These are phyloP conservation scores for Pocillopora grandis DNA, from an alignment of 92 coral and sea anemone species.

Conservation along the genomic window DNA sequence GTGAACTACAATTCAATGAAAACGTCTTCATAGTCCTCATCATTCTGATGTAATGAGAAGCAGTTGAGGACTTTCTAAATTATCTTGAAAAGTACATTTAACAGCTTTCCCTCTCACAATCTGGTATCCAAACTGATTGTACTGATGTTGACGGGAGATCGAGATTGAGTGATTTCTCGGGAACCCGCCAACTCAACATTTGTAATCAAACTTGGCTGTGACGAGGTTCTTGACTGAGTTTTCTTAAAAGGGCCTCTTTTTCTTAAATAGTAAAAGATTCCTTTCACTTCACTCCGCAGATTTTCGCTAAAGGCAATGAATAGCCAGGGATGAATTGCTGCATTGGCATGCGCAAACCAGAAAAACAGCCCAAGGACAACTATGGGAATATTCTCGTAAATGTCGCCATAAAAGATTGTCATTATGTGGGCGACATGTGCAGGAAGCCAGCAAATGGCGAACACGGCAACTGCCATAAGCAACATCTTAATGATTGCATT, in stretches of 20 bases:
- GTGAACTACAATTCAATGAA: too few species aligned
- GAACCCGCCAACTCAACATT: constrained; percentile 15
- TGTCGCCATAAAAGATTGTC: constrained; percentile 1
- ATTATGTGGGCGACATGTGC: constrained; percentile 51
- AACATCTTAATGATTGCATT: constrained; percentile 55
- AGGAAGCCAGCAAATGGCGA: constrained; percentile 72
- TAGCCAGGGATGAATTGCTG: constrained; percentile 38
- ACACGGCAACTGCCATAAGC: constrained; percentile 56
- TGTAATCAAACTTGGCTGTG: constrained; percentile 24
- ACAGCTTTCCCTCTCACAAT: neutral
- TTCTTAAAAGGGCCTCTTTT: neutral
- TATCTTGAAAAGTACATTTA: neutral
- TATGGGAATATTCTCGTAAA: neutral
- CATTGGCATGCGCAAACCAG: constrained; percentile 38
- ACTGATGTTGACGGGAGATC: constrained; percentile 14
- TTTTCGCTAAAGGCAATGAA: constrained; percentile 36
- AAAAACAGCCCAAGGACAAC: neutral
- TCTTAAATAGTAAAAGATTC: constrained; percentile 5
- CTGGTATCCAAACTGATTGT: constrained; percentile 18
- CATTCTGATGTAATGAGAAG: too few species aligned
- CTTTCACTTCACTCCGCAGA: constrained; percentile 16
- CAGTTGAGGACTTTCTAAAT: neutral
- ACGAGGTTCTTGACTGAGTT: constrained; percentile 10
- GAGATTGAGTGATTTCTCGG: constrained; percentile 29
- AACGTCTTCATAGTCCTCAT: too few species aligned